Conservation (phyloP, 2,888 invertebrate genomes). For the Caenorhabditis sinica region DNA sequence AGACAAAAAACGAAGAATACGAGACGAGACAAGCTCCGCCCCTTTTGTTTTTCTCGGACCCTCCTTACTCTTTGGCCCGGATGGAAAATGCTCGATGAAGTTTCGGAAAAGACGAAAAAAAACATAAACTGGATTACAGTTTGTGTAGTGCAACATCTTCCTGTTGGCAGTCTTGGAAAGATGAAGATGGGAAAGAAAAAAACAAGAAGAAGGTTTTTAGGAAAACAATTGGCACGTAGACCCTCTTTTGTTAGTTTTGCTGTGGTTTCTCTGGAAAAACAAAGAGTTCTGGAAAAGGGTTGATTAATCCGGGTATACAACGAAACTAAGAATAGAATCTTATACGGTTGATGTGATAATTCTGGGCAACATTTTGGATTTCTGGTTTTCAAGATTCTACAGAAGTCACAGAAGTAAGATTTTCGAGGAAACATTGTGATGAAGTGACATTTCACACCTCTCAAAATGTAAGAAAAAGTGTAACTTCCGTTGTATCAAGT, state of each 20-base stretch:
- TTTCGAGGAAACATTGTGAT: neutral
- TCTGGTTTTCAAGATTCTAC: too few relatives aligned
- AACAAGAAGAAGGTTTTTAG: slow-evolving; percentile 10
- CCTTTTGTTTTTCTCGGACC: slow-evolving; percentile 2
- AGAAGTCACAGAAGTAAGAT: too few relatives aligned
- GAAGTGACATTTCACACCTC: neutral
- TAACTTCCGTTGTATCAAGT: slow-evolving; percentile 12
- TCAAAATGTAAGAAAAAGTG: neutral
- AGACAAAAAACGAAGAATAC: neutral
- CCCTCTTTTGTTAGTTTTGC: neutral
- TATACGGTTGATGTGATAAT: too few relatives aligned
- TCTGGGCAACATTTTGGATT: too few relatives aligned
- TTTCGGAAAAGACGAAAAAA: neutral
- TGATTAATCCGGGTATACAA: neutral
- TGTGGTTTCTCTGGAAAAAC: neutral
- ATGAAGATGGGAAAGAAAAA: slow-evolving; percentile 4
- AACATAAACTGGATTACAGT: slow-evolving; percentile 22
- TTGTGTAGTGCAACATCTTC: slow-evolving; percentile 21
- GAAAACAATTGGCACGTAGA: slow-evolving; percentile 19
- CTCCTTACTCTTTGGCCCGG: slow-evolving; percentile 18
- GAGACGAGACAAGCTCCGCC: slow-evolving; percentile 17
- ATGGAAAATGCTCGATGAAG: slow-evolving; percentile 3
- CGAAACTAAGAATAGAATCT: too few relatives aligned
- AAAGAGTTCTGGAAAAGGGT: neutral
- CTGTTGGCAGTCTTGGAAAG: slow-evolving; percentile 10